These are phyloP conservation scores for Rhinolophus sinicus DNA, from an alignment of 2,113 vertebrate genomes.

Conservation along the genomic window DNA sequence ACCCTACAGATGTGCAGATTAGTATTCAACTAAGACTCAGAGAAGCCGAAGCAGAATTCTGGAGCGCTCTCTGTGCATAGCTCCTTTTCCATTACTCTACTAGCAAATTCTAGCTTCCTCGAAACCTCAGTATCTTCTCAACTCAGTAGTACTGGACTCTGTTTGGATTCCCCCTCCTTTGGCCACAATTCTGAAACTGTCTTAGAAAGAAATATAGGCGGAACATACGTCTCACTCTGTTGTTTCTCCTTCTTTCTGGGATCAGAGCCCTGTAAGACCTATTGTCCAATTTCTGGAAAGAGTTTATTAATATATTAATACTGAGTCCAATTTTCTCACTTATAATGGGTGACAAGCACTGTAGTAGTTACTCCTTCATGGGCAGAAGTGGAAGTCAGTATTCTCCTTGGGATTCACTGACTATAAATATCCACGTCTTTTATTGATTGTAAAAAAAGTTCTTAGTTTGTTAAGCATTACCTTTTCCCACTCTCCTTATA, in stretches of 20 bases:
- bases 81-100: not conserved
- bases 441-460: not conserved
- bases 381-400: not conserved
- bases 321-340: not conserved
- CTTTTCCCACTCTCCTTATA: not conserved
- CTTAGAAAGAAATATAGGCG: not conserved
- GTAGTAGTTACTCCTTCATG: not conserved
- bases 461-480: not conserved
- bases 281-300: not conserved
- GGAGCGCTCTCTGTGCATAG: not conserved
- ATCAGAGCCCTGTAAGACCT: not conserved
- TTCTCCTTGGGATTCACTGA: not conserved
- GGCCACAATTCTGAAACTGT: not conserved
- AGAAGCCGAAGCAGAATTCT: not conserved
- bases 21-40: not conserved
- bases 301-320: not conserved
- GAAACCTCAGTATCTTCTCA: not conserved
- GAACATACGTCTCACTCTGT: not conserved
- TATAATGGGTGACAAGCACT: not conserved
- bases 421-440: not conserved
- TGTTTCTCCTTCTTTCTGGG: not conserved
- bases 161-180: not conserved
- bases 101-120: not conserved
- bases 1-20: not conserved
- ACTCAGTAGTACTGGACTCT: not conserved